Evolutionary conservation across 2,113 vertebrate species (phyloP), one percentile per base, ranked within the genome.

Genomic region (Psephotus haematonotus): DNA sequence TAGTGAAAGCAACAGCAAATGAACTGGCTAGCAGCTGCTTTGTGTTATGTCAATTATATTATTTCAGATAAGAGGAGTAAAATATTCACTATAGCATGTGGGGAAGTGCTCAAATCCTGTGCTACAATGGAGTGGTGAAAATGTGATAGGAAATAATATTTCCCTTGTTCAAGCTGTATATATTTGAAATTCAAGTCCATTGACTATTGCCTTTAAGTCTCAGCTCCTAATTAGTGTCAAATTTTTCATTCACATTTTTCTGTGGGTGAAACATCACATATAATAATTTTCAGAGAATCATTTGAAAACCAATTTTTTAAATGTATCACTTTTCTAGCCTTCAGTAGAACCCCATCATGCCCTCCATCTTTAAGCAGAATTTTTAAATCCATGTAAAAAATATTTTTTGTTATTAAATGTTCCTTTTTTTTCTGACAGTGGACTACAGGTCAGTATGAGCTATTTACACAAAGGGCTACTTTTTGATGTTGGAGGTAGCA

Each of bases 1-100:
- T 92, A 75, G 18, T 64, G 63, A 91, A 96, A 90, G 28, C 25
- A 81, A 86, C 28, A 84, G 69, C 55, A 93, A 89, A 89, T 76
- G 37, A 86, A 84, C 5, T 65, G 52, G 52, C 60, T 86, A 75
- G 39, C 22, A 94, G 11, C 14, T 88, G 28, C 44, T 95, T 76
- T 92, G 37, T 82, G 23, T 47, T 72, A 84, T 52, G 18, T 52
- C n/a, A 50, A 5, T 80, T 80, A 33, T 17, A 44, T 65, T 93
- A 52, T 53, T 44, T 29, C 29, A 82, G n/a, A 50, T 47, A 93
- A 91, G 74, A 82, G 11, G 8, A 88, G 10, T 65, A 79, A 95
- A 95, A 85, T 59, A 46, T 72, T 92, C n/a, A 6, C 41, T 85
- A 31, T 8, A 62, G 17, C 27, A 59, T 11, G 6, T 24, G 20